Conservation (phyloP, 2,797 vertebrate genomes). For the Poeciliopsis presidionis region DNA sequence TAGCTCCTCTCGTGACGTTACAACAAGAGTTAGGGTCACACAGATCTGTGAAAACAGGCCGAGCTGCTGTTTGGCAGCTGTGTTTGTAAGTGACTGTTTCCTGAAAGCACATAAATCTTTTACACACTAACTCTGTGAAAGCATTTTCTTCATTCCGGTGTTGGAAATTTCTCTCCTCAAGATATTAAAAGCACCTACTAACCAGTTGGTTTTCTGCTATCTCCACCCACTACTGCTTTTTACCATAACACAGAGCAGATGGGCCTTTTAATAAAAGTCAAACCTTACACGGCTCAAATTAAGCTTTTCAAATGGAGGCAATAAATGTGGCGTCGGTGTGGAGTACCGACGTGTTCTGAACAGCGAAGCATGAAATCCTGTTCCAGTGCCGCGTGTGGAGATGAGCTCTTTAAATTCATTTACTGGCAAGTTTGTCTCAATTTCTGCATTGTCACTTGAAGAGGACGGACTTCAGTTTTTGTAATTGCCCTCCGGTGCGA, state of each 20-base stretch:
- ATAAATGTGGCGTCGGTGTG: not conserved
- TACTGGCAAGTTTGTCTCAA: not conserved
- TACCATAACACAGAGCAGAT: constrained; percentile 3
- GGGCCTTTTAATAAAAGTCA: not conserved
- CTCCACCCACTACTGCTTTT: not conserved
- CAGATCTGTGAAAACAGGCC: not conserved
- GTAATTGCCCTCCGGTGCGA: not conserved
- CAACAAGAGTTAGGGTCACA: not conserved
- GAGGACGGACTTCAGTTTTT: not conserved
- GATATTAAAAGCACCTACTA: not conserved
- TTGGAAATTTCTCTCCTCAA: not conserved
- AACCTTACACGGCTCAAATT: not conserved
- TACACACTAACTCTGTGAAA: not conserved
- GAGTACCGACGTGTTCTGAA: not conserved
- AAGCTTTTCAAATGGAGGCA: not conserved
- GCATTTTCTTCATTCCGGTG: not conserved
- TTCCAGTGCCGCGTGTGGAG: not conserved
- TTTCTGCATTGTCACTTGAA: not conserved
- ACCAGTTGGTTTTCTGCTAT: not conserved
- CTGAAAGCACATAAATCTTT: not conserved
- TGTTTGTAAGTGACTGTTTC: not conserved
- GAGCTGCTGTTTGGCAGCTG: not conserved
- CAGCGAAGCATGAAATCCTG: not conserved
- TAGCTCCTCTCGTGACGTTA: not conserved
- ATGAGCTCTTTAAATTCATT: not conserved